phyloP scores from a whole-genome alignment of 2,888 invertebrate species.

The Drepana falcataria region DNA sequence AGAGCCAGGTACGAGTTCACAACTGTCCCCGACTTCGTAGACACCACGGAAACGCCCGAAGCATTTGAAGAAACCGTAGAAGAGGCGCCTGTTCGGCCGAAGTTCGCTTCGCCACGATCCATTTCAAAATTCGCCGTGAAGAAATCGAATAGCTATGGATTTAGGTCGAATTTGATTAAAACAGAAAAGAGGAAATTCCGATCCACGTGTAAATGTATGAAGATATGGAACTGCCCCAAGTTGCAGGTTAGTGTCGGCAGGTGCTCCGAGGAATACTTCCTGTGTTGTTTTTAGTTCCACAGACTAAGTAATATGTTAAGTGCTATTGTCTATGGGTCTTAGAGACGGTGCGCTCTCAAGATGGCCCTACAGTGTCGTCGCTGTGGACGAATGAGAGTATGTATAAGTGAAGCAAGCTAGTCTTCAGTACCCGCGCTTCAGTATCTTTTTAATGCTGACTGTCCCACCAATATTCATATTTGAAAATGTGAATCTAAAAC shows the following conservation, averaged over 20 bases:
- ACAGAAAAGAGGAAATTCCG: slow-evolving; percentile 45
- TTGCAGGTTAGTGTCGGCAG: slow-evolving; percentile 67
- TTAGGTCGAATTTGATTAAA: slow-evolving; percentile 47
- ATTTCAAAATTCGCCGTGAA: slow-evolving; percentile 56
- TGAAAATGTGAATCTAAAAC: too few species aligned
- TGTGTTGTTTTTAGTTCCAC: slow-evolving; percentile 59
- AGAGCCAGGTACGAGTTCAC: slow-evolving; percentile 13
- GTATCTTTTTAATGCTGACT: too few species aligned
- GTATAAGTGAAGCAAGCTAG: too few species aligned
- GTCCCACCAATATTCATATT: too few species aligned
- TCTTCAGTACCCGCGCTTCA: too few species aligned
- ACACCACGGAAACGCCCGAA: slow-evolving; percentile 24
- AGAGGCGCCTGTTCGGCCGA: slow-evolving; percentile 24
- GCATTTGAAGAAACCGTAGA: slow-evolving; percentile 28
- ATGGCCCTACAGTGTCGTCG: too few species aligned
- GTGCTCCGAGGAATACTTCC: slow-evolving; percentile 68
- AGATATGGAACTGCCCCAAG: slow-evolving; percentile 71
- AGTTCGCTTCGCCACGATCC: slow-evolving; percentile 30
- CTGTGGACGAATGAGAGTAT: too few species aligned
- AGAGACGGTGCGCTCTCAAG: too few species aligned
- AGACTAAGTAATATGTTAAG: not conserved
- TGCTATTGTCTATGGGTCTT: not conserved
- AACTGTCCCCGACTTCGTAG: slow-evolving; percentile 16
- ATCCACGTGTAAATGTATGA: slow-evolving; percentile 66
- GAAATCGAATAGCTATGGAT: slow-evolving; percentile 26